These are phyloP conservation scores for Neoscelio sp. DNA, from an alignment of 2,888 invertebrate species.

Conservation along the genomic window DNA sequence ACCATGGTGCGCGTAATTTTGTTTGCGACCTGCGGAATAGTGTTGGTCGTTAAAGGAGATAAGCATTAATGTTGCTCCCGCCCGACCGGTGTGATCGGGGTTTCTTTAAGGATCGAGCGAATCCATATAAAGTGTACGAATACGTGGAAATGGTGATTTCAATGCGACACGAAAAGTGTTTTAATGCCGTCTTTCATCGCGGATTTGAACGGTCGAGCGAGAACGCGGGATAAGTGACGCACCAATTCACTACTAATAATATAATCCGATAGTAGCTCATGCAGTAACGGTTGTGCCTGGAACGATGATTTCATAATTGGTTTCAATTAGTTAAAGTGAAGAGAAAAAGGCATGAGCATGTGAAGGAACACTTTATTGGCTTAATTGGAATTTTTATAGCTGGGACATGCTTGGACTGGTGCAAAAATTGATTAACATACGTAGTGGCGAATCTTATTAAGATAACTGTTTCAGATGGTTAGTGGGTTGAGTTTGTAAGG, in stretches of 20 bases:
- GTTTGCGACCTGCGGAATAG: no score
- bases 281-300: conserved; percentile 37
- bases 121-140: conserved; percentile 31
- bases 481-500: not conserved
- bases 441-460: conserved; percentile 36
- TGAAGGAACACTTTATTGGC: conserved; percentile 43
- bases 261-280: conserved; percentile 26
- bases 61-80: no score
- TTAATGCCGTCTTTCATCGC: not conserved
- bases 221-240: conserved; percentile 6
- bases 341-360: conserved; percentile 22
- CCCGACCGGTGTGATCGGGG: no score
- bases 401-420: conserved; percentile 17
- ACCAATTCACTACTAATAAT: conserved; percentile 39
- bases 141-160: not conserved
- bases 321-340: conserved; percentile 49
- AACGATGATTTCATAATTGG: conserved; percentile 56
- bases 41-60: no score
- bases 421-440: conserved; percentile 47
- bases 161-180: not conserved
- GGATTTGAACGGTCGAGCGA: not conserved
- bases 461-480: conserved; percentile 24
- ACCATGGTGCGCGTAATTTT: no score
- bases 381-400: conserved; percentile 48
- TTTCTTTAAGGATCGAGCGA: not conserved